Conservation (phyloP, 2,113 vertebrate species). For the Ancistrus triradiatus region DNA sequence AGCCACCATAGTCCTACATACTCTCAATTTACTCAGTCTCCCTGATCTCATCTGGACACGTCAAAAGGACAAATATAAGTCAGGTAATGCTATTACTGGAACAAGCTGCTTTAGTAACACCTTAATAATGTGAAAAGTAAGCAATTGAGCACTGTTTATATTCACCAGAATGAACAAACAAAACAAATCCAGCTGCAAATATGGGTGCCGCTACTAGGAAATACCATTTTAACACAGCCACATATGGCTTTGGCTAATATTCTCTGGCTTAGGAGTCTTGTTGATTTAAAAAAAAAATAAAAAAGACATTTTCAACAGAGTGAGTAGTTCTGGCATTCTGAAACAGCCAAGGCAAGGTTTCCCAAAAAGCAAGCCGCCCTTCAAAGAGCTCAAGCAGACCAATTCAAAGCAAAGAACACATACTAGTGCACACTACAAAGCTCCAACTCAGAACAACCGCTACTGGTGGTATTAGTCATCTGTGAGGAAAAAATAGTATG, state of each 20-base stretch:
- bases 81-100: too few relatives aligned
- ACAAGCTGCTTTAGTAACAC: too few relatives aligned
- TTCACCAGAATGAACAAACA: slow-evolving; percentile 10
- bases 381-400: slow-evolving; percentile 2
- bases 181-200: slow-evolving; percentile 8
- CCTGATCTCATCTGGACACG: too few relatives aligned
- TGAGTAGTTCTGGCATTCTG: slow-evolving; percentile 14
- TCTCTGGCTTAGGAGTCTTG: slow-evolving; percentile 8
- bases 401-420: slow-evolving; percentile 2
- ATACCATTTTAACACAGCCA: slow-evolving; percentile 42
- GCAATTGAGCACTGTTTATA: slow-evolving; percentile 2
- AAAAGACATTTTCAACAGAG: slow-evolving; percentile 28
- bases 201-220: slow-evolving; percentile 24
- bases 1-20: too few relatives aligned
- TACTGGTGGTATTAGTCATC: too few relatives aligned
- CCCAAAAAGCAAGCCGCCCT: slow-evolving; percentile 26
- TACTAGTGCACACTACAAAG: slow-evolving; percentile 7
- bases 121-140: slow-evolving; percentile 7
- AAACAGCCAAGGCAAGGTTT: slow-evolving; percentile 15
- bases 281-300: slow-evolving; percentile 40
- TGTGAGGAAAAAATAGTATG: too few relatives aligned
- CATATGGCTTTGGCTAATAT: slow-evolving; percentile 40
- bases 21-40: too few relatives aligned
- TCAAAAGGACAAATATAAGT: too few relatives aligned
- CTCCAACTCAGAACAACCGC: too few relatives aligned